Evolutionary conservation across 2,797 vertebrate species (phyloP).

Genomic region (Champsocephalus esox): DNA sequence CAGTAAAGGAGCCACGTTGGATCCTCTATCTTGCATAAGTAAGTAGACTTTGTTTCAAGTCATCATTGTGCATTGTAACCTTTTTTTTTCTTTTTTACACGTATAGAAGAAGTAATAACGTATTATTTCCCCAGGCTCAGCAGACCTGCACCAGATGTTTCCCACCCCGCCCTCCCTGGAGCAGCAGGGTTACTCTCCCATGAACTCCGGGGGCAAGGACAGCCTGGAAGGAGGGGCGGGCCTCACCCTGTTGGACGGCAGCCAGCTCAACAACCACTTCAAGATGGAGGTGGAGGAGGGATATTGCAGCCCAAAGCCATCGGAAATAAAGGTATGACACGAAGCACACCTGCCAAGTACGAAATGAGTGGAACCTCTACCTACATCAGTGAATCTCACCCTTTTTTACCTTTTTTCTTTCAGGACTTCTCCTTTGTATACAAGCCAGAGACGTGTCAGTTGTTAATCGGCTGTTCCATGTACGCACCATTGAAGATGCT

Average conservation of each 20-base stretch:
- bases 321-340: slow-evolving; percentile 92
- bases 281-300: slow-evolving; percentile 98
- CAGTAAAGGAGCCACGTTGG: slow-evolving; percentile 87
- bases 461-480: slow-evolving; percentile 94
- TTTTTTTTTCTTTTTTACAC: neutral
- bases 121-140: slow-evolving; percentile 87
- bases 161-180: slow-evolving; percentile 97
- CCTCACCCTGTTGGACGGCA: slow-evolving; percentile 91
- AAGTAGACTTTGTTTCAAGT: slow-evolving; percentile 67
- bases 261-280: slow-evolving; percentile 90
- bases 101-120: slow-evolving; percentile 25
- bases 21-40: slow-evolving; percentile 95
- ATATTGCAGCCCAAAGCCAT: slow-evolving; percentile 97
- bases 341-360: neutral
- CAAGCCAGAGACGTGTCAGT: slow-evolving; percentile 92
- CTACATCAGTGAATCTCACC: neutral
- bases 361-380: neutral
- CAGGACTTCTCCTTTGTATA: slow-evolving; percentile 98
- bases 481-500: slow-evolving; percentile 96
- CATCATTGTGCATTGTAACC: neutral
- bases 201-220: slow-evolving; percentile 97
- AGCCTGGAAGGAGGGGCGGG: slow-evolving; percentile 91
- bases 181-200: slow-evolving; percentile 97
- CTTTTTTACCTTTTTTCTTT: neutral
- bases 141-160: slow-evolving; percentile 98